Evolutionary conservation across 2,888 invertebrate species (phyloP), one percentile per base, ranked within the genome.

Genomic region (Drosophila aldrichi): DNA sequence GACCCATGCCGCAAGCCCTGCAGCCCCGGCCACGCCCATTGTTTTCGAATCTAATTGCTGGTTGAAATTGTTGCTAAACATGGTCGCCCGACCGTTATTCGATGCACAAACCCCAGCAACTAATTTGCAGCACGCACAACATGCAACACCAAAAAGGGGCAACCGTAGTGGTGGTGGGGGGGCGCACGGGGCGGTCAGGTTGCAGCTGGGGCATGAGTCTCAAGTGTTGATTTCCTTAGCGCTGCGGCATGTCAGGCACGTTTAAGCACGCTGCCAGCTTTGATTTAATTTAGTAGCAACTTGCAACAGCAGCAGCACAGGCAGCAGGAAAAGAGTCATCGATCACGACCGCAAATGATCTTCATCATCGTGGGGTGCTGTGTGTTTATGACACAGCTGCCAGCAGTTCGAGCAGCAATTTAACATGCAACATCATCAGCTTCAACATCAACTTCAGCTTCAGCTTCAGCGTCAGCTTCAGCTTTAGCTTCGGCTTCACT

Each of bases 211-310:
- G 74, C 71, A 83, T 77, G 87, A 84, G 89, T 84, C 89, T 84
- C 90, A 85, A 84, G 84, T 89, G 71, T 51, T 54, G 74, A 89
- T 89, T 85, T 84, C 84, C 84, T 88, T 46, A 54, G 49, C 72
- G 63, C 70, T 71, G 65, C 70, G 87, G 87, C 89, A 89, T 83
- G 83, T 88, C 81, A 71, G 86, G 86, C 84, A 89, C 84, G 90
- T 88, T 90, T 90, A 86, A 86, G 73, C 83, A 86, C 89, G 88
- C 90, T 82, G 89, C 90, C 85, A 86, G 89, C 83, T 90, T 88
- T 86, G 86, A 86, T 86, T 86, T 86, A 90, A 86, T 86, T 86
- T 86, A 89, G 80, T 77, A 70, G 77, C 87, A 81, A 85, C 49
- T 79, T 70, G 49, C 49, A 32, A 49, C 49, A 49, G 54, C 32